Base-by-base conservation (phyloP, 1,140 invertebrate species). In the Sipha flava region DNA sequence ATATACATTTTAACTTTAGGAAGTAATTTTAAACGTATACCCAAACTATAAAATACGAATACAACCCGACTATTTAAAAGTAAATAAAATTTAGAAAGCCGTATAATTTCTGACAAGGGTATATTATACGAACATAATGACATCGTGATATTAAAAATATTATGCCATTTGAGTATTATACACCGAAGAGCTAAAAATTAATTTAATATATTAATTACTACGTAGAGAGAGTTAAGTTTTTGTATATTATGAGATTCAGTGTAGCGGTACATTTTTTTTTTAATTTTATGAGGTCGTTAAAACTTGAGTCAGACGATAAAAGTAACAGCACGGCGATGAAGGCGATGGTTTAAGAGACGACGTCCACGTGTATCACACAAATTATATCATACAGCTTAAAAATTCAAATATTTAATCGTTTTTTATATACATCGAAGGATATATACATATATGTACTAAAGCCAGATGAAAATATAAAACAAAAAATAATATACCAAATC, bases 231-330 rank as follows among this genome's bases (percentile, higher is more conserved):
- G 21, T 21, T 31, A 29, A 52, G 26, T 59, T 18, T 52, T 23
- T 26, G 49, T 77, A 29, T 40, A 16, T 21, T 18, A 52, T 18
- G 18, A 37, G 29, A 57, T 54, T 57, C n/a, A 29, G 23, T 21
- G 52, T 18, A 77, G 4, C 14, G 14, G n/a, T 23, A 16, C 14
- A 10, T 34, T 31, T 52, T 72, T 70, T 77, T 77, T 77, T 77
- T 59, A 57, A 77, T 77, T 77, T 77, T 77, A 77, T 14, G 73
- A 77, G 52, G 73, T 37, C 34, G 73, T 77, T 59, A 77, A 77
- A 77, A 77, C 52, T 77, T n/a, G 52, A 59, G 73, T 23, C 23
- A 16, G 34, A n/a, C 73, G 73, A 77, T 77, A 77, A 77, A 77
- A 59, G 73, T 77, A 77, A 77, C 73, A 37, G 40, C 23, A 70